Percentiles rank a stretch among this genome's conserved stretches.
These are phyloP conservation scores for Automeris io DNA, from an alignment of 2,888 invertebrate genomes.

Conservation along the genomic window DNA sequence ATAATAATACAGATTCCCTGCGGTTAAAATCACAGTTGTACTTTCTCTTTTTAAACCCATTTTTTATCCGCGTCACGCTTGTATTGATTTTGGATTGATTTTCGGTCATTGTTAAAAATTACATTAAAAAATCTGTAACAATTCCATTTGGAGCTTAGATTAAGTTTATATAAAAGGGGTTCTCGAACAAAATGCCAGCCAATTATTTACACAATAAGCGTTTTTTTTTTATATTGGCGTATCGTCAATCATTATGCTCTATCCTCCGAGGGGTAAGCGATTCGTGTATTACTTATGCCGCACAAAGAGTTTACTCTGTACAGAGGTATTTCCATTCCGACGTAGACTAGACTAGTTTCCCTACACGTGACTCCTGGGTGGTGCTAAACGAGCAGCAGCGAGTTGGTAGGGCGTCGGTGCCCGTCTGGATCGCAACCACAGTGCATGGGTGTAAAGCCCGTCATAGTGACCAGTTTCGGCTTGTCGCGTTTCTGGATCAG, in stretches of 20 bases:
- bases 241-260: background rate
- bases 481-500: no score
- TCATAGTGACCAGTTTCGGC: no score
- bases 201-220: constrained; percentile 1
- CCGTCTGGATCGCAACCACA: no score
- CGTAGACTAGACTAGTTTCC: no score
- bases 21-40: background rate
- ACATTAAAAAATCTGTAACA: background rate
- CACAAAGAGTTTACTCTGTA: no score
- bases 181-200: constrained; percentile 1
- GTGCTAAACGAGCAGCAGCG: no score
- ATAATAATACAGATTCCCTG: background rate
- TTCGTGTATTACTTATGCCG: no score
- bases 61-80: constrained; percentile 2
- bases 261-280: background rate
- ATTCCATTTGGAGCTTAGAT: background rate
- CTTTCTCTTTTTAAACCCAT: background rate
- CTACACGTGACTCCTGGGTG: no score
- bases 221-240: background rate
- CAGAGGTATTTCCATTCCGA: no score
- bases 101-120: background rate
- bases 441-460: no score
- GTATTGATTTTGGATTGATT: constrained; percentile 6
- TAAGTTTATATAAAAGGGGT: constrained; percentile 10
- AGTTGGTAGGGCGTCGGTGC: no score